Evolutionary conservation across 2,797 vertebrate genomes (phyloP).

Genomic region (Threskiornis aethiopicus): DNA sequence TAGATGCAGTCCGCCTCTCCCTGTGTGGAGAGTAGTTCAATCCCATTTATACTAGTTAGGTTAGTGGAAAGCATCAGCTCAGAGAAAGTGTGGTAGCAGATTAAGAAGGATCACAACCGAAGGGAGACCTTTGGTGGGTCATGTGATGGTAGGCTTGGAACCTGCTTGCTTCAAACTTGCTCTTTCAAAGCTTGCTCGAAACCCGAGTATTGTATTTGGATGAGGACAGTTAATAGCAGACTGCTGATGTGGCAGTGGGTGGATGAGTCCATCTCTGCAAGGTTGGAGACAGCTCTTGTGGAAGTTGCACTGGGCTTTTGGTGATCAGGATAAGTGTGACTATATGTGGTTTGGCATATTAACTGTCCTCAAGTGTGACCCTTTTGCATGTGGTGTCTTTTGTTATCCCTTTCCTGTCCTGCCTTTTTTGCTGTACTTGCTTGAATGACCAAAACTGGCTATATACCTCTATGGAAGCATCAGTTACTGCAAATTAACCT

Average conservation of each 20-base stretch:
- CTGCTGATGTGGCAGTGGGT: neutral
- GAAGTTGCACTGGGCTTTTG: neutral
- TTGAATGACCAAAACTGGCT: constrained; percentile 50
- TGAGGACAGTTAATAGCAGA: constrained; percentile 55
- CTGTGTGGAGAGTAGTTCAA: neutral
- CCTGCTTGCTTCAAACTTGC: neutral
- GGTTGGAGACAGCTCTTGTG: neutral
- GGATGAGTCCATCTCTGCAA: neutral
- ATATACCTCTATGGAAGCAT: constrained; percentile 65
- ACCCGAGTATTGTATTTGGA: neutral
- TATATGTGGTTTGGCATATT: constrained; percentile 24
- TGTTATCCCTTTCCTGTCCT: neutral
- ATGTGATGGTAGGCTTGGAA: neutral
- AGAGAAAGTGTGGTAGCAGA: neutral
- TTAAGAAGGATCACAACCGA: neutral
- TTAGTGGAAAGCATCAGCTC: neutral
- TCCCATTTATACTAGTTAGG: rapidly evolving
- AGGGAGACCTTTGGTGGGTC: neutral
- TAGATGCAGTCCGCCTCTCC: neutral
- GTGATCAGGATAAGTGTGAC: neutral
- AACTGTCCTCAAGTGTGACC: constrained; percentile 20
- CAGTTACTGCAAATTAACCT: constrained; percentile 54
- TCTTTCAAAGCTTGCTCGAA: constrained; percentile 29
- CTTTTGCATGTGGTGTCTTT: constrained; percentile 61
- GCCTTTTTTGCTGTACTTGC: constrained; percentile 31